Percentiles rank a stretch among this genome's conserved stretches.
phyloP scores from a whole-genome alignment of 1,140 invertebrate genomes.

The Conopomorpha cramerella region DNA sequence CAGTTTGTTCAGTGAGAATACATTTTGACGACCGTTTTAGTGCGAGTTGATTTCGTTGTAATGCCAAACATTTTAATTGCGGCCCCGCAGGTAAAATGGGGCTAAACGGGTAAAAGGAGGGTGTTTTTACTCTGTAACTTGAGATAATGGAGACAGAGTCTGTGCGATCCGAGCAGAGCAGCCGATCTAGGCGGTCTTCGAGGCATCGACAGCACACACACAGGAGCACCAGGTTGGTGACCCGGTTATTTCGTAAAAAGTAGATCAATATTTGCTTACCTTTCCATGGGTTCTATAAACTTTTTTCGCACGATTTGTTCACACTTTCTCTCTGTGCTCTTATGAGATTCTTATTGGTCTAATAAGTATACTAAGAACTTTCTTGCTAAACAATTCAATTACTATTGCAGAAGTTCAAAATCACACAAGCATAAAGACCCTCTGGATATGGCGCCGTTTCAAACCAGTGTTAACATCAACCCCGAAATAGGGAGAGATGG shows the following conservation, averaged over 20 bases:
- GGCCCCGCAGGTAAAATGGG: no score
- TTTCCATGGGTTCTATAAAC: no score
- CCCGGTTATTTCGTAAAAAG: no score
- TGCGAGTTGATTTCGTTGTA: constrained; percentile 25
- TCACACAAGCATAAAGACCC: constrained; percentile 48
- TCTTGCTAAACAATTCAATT: no score
- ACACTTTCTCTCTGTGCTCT: no score
- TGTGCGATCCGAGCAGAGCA: constrained; percentile 66
- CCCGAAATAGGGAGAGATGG: constrained; percentile 70
- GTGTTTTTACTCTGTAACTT: constrained; percentile 11
- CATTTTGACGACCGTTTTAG: no score
- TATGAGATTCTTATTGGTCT: no score
- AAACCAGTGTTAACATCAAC: constrained; percentile 78
- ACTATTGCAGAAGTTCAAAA: constrained; percentile 45
- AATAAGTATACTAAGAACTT: no score
- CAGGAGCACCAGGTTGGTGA: constrained; percentile 63
- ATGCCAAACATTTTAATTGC: constrained; percentile 42
- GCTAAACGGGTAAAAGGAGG: no score
- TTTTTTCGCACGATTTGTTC: no score
- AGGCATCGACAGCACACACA: constrained; percentile 64
- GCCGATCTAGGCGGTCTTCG: constrained; percentile 63
- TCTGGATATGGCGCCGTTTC: constrained; percentile 73
- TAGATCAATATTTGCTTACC: no score
- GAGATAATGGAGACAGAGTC: constrained; percentile 66
- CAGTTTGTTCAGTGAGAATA: no score